Evolutionary conservation across 2,113 vertebrate species (phyloP).

Genomic region (Xyrauchen texanus): DNA sequence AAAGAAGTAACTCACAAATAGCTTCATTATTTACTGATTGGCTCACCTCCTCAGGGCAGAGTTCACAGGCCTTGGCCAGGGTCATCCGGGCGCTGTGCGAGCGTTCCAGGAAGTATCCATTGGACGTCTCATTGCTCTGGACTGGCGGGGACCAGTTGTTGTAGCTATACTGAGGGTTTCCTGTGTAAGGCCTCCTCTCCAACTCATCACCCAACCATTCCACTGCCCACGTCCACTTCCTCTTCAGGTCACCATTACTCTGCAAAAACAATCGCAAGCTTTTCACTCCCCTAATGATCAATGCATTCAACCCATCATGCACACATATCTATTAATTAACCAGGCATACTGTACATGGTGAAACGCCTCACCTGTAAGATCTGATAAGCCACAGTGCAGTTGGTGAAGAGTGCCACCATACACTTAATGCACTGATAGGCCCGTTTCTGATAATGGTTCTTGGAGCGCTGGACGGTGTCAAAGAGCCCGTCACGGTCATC

Average conservation of each 20-base stretch:
- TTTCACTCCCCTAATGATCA: neutral
- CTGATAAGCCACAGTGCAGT: conserved; percentile 96
- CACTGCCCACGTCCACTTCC: conserved; percentile 98
- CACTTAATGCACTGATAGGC: conserved; percentile 99
- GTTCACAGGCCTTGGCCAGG: conserved; percentile 97
- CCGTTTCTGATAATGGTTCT: conserved; percentile 98
- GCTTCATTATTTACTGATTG: neutral
- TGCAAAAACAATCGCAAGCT: conserved; percentile 56
- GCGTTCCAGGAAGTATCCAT: conserved; percentile 97
- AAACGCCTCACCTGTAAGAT: conserved; percentile 86
- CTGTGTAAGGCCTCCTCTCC: conserved; percentile 93
- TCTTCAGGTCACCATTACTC: conserved; percentile 97
- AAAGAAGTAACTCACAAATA: too few species aligned
- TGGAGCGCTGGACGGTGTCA: conserved; percentile 98
- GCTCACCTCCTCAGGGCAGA: conserved; percentile 99
- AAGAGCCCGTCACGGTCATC: conserved; percentile 96
- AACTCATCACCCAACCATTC: conserved; percentile 98
- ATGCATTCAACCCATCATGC: too few species aligned
- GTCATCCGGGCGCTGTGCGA: conserved; percentile 98
- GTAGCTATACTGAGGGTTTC: conserved; percentile 96
- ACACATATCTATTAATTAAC: too few species aligned
- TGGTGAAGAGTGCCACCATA: conserved; percentile 98
- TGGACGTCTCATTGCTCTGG: conserved; percentile 98
- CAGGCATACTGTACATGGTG: too few species aligned
- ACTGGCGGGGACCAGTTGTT: conserved; percentile 98